Evolutionary conservation across 2,888 invertebrate species (phyloP).

Genomic region (Tenthredo scrophulariae): DNA sequence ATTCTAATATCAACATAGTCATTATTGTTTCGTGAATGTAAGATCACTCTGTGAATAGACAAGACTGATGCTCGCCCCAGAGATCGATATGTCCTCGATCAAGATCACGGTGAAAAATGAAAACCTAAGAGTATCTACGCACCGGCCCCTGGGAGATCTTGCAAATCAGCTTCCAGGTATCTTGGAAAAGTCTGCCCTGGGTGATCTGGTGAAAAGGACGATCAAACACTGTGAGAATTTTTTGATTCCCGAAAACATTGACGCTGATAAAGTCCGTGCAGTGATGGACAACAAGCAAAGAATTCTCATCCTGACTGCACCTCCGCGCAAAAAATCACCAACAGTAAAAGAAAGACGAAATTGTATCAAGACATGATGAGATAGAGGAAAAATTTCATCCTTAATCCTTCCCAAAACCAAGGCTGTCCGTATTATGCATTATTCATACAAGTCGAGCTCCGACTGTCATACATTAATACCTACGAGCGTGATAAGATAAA

Average conservation of each 20-base stretch:
- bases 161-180: slow-evolving; percentile 57
- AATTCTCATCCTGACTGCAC: slow-evolving; percentile 65
- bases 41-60: slow-evolving; percentile 57
- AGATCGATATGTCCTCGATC: slow-evolving; percentile 65
- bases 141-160: slow-evolving; percentile 59
- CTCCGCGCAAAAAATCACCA: slow-evolving; percentile 56
- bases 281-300: slow-evolving; percentile 63
- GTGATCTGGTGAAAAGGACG: slow-evolving; percentile 58
- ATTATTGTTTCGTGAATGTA: not conserved
- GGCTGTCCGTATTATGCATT: slow-evolving; percentile 4
- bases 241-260: slow-evolving; percentile 64
- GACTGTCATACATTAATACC: slow-evolving; percentile 2
- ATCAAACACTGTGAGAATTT: slow-evolving; percentile 65
- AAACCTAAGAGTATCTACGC: slow-evolving; percentile 64
- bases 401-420: not conserved
- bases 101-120: slow-evolving; percentile 67
- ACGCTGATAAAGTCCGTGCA: slow-evolving; percentile 64
- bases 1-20: not conserved
- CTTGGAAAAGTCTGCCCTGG: slow-evolving; percentile 58
- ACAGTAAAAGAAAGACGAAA: slow-evolving; percentile 11
- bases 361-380: slow-evolving; percentile 21
- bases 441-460: slow-evolving; percentile 1
- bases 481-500: not conserved
- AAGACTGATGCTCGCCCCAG: slow-evolving; percentile 63
- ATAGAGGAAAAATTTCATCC: not conserved